Base-by-base conservation (phyloP, 1,140 invertebrate species). In the Ooceraea biroi region DNA sequence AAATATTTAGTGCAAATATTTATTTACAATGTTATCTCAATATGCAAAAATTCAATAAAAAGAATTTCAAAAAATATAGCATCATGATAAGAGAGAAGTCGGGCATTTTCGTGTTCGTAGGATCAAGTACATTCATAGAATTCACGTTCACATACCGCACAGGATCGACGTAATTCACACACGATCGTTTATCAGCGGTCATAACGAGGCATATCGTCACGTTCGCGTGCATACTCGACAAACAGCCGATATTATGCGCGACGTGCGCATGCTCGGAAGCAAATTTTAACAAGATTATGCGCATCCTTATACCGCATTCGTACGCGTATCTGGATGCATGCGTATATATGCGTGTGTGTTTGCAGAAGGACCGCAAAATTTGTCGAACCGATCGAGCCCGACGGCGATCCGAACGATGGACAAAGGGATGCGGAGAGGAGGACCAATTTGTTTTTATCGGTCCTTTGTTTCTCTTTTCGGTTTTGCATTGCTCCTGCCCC, bases 371-470 rank as follows among this genome's bases (percentile, higher is more conserved):
- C 87, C 85, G 50, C 76, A 87, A 90, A 90, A 90, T 90, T 90
- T 90, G 69, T 88, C 83, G 19, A 73, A 58, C 66, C 61, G 61
- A 89, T 87, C 76, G 65, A 85, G 78, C 78, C 69, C 71, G 57
- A 44, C 25, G 71, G 60, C 66, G 65, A 58, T 22, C 77, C 69
- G 73, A 80, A 84, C 66, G 68, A 80, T 73, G 84, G 78, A 85
- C 66, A 89, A 80, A 85, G 48, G 60, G 72, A 46, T 36, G 52
- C 68, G 68, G 74, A 72, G 76, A 85, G 69, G 61, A 85, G 58
- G 84, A 89, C 85, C 87, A 89, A 90, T 90, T 89, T 88, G 88
- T 89, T 89, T 89, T 89, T 89, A 89, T 89, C 88, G 85, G 80
- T 80, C 85, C 88, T 89, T 89, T 89, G 88, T 89, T 89, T 89